Evolutionary conservation across 2,888 invertebrate species (phyloP), one percentile per base, ranked within the genome.

Genomic region (Punctoribates punctum): DNA sequence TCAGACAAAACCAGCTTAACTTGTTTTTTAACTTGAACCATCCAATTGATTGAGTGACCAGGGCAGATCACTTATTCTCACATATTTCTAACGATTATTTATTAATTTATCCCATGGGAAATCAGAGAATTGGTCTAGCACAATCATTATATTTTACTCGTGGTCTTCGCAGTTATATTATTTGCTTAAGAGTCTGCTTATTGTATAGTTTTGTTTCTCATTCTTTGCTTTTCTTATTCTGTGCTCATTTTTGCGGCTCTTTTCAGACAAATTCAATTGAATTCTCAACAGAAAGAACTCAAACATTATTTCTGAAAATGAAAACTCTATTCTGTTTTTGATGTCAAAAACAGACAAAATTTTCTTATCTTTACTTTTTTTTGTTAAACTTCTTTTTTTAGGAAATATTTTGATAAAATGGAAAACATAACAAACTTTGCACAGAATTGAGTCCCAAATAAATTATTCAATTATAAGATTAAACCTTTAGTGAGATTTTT

Each of bases 321-420:
- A 62, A 62, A 62, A 9, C 62, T 29, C 62, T n/a, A 62, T 62
- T 5, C 4, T 1, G n/a, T n/a, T 62, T 57, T 62, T 27, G 27
- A 57, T 62, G 62, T 62, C 62, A 62, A 27, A 62, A 27, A 8
- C 62, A 62, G 62, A 62, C 25, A 54, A 54, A 15, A 54, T 20
- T 54, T 54, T 54, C 4, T 54, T 54, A 15, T n/a, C 23, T 54
- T 6, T 54, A 20, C 3, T 54, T 54, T 20, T 20, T 2, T 20
- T 54, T 13, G 13, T n/a, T n/a, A n/a, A n/a, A n/a, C n/a, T n/a
- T n/a, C 42, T 42, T 13, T 20, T 54, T 3, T 17, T 17, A 48
- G n/a, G 48, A 48, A 15, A 54, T 54, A 23, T 20, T 20, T 3
- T n/a, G 5, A 20, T 20, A 54, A 54, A 54, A 23, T 54, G 4